These are phyloP conservation scores for Siniperca chuatsi DNA, from an alignment of 2,113 vertebrate species.

Conservation along the genomic window DNA sequence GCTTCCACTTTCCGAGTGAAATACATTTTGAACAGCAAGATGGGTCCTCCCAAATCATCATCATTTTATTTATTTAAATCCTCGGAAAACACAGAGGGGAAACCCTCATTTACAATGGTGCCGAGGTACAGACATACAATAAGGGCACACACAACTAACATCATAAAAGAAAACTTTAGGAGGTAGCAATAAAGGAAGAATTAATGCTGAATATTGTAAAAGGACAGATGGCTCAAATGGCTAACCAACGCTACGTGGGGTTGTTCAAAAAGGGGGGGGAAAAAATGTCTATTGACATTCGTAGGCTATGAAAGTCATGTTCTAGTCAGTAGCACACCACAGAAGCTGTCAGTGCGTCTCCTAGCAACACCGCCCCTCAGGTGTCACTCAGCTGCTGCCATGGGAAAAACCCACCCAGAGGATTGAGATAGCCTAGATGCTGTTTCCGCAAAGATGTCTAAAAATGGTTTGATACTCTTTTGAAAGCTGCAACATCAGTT, in stretches of 20 bases:
- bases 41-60: neutral
- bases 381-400: slow-evolving; percentile 11
- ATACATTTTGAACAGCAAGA: neutral
- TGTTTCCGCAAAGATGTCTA: slow-evolving; percentile 1
- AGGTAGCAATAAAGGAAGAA: no score
- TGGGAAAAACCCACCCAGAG: slow-evolving; percentile 9
- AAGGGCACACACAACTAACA: no score
- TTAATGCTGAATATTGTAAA: neutral
- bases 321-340: neutral
- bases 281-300: neutral
- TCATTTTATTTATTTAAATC: no score
- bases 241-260: neutral
- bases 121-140: no score
- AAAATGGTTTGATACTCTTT: neutral
- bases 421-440: neutral
- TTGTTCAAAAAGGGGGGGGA: neutral
- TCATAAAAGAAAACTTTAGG: no score
- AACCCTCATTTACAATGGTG: no score
- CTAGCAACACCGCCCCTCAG: neutral
- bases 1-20: neutral
- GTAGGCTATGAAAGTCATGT: neutral
- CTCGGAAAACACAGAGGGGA: no score
- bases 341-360: neutral
- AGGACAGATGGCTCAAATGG: neutral
- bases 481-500: no score